phyloP scores from a whole-genome alignment of 1,140 invertebrate genomes.

The Diabrotica virgifera region DNA sequence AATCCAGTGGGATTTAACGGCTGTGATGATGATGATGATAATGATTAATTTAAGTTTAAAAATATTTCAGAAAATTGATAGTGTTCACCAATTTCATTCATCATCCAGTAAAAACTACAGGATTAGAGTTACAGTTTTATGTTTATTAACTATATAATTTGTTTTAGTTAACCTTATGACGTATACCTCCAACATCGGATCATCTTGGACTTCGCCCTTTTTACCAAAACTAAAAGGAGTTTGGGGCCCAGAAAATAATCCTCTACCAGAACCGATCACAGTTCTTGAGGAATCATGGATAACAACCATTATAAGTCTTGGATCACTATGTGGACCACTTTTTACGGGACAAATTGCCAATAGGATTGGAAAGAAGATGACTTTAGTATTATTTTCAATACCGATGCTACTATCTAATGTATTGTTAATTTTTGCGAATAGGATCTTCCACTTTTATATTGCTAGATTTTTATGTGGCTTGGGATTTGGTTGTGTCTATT shows the following conservation, averaged over 20 bases:
- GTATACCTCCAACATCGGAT: background rate
- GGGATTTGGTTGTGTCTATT: conserved; percentile 48
- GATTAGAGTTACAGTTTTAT: too few relatives aligned
- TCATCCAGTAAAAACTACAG: too few relatives aligned
- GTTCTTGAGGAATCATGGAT: conserved; percentile 6
- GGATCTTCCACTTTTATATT: background rate
- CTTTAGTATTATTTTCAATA: background rate
- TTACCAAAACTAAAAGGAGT: conserved; percentile 13
- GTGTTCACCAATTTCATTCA: too few relatives aligned
- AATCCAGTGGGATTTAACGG: too few relatives aligned
- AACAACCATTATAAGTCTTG: background rate
- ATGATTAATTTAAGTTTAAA: too few relatives aligned
- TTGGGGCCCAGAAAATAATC: background rate
- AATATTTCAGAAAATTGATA: too few relatives aligned
- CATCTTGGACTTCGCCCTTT: background rate
- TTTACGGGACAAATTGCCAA: background rate
- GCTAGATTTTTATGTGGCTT: background rate
- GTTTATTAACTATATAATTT: background rate
- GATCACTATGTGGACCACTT: background rate
- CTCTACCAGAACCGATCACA: background rate
- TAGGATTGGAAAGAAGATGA: conserved; percentile 4
- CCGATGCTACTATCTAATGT: background rate
- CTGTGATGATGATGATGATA: too few relatives aligned
- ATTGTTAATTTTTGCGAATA: conserved; percentile 7
- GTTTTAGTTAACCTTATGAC: conserved; percentile 4